Base-by-base conservation (phyloP, 2,113 vertebrate species). In the Rhynchopsitta pachyrhyncha region DNA sequence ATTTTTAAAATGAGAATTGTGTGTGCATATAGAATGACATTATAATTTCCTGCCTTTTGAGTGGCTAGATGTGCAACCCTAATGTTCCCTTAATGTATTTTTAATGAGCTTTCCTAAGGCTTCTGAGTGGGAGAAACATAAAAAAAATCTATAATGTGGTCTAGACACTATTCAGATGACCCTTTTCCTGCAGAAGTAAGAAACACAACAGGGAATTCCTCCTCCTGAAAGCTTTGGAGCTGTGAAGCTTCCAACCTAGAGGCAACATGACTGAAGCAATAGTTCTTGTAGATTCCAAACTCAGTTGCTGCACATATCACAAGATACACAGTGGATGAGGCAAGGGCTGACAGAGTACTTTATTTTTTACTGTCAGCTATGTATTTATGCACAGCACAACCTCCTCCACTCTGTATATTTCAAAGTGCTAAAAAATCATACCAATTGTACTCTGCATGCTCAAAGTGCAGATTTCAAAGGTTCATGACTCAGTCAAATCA, bases 401-500 rank as follows among this genome's bases (percentile, higher is more conserved):
- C 77, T 96, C 83, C 87, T 77, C 77, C 46, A 80, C 93, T 96
- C 95, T 83, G 88, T 96, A 94, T 96, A 93, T 96, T 97, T 96
- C 92, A 93, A 92, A 96, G 92, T 31, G 69, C 88, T 93, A 94
- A 96, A 96, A 96, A 95, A 93, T 94, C 95, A 95, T 90, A 78
- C 53, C 95, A 93, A 96, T 95, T 97, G 96, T 94, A 93, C 93
- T 95, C 89, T 92, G 91, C 79, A 93, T 95, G 95, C 95, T 96
- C 95, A 96, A 97, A 97, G 93, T 96, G 94, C 96, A 95, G 91
- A 92, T 97, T 96, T 96, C 94, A 96, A 95, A 96, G 95, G 93
- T 94, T 94, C 96, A 96, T 95, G 92, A 96, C 95, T 96, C 94
- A 96, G 94, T 95, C 88, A 90, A 95, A 97, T 94, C 96, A 96